Base-by-base conservation (phyloP, 2,113 vertebrate genomes). In the Ceyx melanurus region DNA sequence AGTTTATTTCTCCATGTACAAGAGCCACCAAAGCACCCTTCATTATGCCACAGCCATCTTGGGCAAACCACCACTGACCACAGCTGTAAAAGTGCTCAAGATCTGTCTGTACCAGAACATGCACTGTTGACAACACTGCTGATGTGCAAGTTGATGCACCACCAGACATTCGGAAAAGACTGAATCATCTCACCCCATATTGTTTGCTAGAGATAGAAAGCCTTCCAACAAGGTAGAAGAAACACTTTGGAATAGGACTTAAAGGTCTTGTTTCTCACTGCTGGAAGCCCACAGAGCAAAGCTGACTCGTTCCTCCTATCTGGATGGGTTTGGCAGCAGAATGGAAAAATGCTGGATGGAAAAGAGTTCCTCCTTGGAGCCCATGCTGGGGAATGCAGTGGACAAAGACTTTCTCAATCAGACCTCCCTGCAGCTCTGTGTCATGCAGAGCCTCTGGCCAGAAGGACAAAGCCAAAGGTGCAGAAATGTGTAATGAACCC, bases 251-350 rank as follows among this genome's bases (percentile, higher is more conserved):
- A n/a, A 13, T n/a, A 75, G 50, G 35, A 82, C 26, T 56, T 35
- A 42, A 60, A 56, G 0, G 2, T 87, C 74, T 87, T 62, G 54
- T 29, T 73, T 46, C 60, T 68, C 54, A 35, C 77, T 12, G 33
- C 21, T 87, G 82, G 84, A 94, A 91, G 71, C 25, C 81, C 58
- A 53, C 4, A 6, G 71, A 90, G 67, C 56, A 61, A 92, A 87
- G 67, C 40, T 88, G 87, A 89, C 84, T 94, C 89, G 90, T 43
- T 64, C 56, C 40, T 31, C 23, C 46, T 77, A 48, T 82, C 75
- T 83, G 65, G 89, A 94, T 15, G 35, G 89, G 46, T 71, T 93
- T 96, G 95, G 95, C 94, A 96, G 89, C n/a, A 73, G 35, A 43
- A 71, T 51, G 72, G 85, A 91, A 88, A 76, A 95, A 89, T 57